Base-by-base conservation (phyloP, 2,113 vertebrate species). In the Xenus cinereus region DNA sequence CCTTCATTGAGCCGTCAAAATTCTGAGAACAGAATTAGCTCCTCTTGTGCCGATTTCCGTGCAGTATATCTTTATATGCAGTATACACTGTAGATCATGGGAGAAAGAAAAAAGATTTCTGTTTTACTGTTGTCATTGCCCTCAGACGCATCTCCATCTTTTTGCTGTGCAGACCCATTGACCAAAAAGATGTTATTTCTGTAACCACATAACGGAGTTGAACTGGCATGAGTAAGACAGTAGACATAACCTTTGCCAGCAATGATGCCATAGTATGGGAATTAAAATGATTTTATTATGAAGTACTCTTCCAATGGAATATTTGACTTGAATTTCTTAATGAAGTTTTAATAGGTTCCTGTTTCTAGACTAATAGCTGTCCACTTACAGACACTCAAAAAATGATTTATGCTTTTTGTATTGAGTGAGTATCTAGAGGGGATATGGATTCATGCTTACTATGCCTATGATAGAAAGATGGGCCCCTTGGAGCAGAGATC, bases 251-350 rank as follows among this genome's bases (percentile, higher is more conserved):
- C 56, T 93, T 90, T 90, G 41, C 16, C 41, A 88, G 37, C 12
- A 87, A 12, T 71, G 62, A 79, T 76, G n/a, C 24, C 33, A 85
- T 10, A 79, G 37, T 45, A 93, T 66, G 46, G 28, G 14, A 91
- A 77, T 72, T 57, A 76, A 15, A 82, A 45, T 57, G 24, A 66
- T 88, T 95, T 90, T 69, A 67, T 88, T 86, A 50, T 19, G 66
- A 39, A 76, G 16, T 87, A 76, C 30, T 64, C 45, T 73, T 94
- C 39, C 35, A 91, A 22, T 84, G 37, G 69, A 94, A 71, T 74
- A 89, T 90, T 81, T 86, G 41, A 71, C 63, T 92, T 84, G 15
- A 87, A 39, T 87, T 93, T 87, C 35, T 48, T 92, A 89, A 95
- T 57, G 43, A 89, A 87, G 30, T 11, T 81, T 84, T 91, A 93